These are phyloP conservation scores for Parnassius glacialis DNA, from an alignment of 2,888 invertebrate genomes.

Conservation along the genomic window DNA sequence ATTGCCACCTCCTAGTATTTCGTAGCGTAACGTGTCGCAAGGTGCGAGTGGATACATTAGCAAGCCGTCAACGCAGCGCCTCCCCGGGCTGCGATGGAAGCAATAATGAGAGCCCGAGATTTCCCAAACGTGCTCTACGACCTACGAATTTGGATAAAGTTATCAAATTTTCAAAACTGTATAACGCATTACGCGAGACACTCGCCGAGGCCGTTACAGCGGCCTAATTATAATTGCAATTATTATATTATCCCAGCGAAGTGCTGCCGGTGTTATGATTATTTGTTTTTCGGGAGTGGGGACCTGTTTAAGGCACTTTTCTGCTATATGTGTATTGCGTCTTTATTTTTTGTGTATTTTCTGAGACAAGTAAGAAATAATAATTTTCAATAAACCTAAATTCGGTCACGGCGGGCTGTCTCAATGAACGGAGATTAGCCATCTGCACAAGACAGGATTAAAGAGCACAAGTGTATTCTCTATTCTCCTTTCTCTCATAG, in stretches of 20 bases:
- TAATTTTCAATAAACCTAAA: too few species aligned
- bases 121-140: constrained; percentile 74
- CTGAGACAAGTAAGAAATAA: too few species aligned
- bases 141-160: constrained; percentile 77
- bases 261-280: constrained; percentile 1
- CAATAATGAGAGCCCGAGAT: constrained; percentile 72
- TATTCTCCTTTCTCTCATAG: too few species aligned
- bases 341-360: too few species aligned
- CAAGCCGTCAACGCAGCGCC: constrained; percentile 57
- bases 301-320: neutral
- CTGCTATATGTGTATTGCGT: neutral
- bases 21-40: constrained; percentile 39
- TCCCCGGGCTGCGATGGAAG: constrained; percentile 60
- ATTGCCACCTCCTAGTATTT: constrained; percentile 29
- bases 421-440: too few species aligned
- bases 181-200: constrained; percentile 64
- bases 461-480: too few species aligned
- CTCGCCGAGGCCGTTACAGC: constrained; percentile 40
- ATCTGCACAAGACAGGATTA: too few species aligned
- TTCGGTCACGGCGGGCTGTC: too few species aligned
- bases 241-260: constrained; percentile 35
- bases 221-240: constrained; percentile 74
- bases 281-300: constrained; percentile 2
- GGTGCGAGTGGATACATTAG: constrained; percentile 68
- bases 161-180: constrained; percentile 80